phyloP scores from a whole-genome alignment of 2,113 vertebrate genomes.

The Bambusicola thoracicus region DNA sequence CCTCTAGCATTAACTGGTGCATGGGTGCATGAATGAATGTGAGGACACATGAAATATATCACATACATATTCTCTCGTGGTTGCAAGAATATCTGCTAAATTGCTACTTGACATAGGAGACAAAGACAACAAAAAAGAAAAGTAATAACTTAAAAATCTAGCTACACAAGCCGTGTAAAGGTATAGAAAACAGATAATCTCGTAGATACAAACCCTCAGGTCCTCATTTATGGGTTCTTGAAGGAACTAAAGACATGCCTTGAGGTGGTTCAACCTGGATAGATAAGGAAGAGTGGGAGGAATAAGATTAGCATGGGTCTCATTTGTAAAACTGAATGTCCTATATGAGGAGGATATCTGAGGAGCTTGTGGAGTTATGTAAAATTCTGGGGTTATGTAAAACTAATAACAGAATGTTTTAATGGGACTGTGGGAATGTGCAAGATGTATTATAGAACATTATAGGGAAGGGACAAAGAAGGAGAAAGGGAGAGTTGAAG shows the following conservation, averaged over 20 bases:
- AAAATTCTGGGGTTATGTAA: background rate
- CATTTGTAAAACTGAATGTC: background rate
- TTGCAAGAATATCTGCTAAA: background rate
- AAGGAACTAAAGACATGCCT: background rate
- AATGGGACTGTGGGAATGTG: background rate
- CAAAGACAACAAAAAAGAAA: background rate
- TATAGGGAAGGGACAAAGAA: background rate
- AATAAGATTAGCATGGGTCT: background rate
- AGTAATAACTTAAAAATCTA: background rate
- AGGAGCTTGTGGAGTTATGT: background rate
- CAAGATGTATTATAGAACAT: background rate
- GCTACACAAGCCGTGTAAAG: background rate
- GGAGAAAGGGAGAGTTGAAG: background rate
- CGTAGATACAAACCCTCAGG: background rate
- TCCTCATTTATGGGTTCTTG: background rate
- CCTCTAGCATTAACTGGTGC: background rate
- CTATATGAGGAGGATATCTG: background rate
- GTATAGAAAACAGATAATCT: background rate
- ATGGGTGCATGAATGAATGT: background rate
- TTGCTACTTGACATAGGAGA: background rate
- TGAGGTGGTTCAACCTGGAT: background rate
- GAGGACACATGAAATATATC: background rate
- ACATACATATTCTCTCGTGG: background rate
- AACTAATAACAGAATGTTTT: background rate
- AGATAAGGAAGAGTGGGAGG: background rate